phyloP scores from a whole-genome alignment of 1,140 invertebrate species.

The Bombus difficillimus region DNA sequence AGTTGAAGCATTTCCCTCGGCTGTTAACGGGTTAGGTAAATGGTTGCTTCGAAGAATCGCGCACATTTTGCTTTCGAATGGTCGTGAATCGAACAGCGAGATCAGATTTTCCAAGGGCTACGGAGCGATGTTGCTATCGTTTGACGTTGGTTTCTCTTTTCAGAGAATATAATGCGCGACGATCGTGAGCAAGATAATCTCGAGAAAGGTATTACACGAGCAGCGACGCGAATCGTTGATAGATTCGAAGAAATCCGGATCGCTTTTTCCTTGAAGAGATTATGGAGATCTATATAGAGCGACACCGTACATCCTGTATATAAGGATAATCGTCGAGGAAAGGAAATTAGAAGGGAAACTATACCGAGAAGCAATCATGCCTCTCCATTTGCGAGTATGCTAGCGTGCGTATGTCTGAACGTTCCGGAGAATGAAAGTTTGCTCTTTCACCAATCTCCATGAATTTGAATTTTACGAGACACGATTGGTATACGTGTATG shows the following conservation, averaged over 20 bases:
- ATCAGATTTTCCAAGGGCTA: too few relatives aligned
- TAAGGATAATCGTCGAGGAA: neutral
- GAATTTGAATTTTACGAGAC: neutral
- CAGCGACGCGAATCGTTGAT: neutral
- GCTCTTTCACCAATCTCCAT: neutral
- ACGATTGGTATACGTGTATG: neutral
- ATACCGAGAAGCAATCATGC: constrained; percentile 7
- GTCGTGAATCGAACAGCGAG: too few relatives aligned
- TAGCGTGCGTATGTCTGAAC: too few relatives aligned
- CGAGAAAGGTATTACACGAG: neutral
- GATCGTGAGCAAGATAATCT: neutral
- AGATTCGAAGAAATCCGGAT: neutral
- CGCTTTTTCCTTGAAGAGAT: neutral
- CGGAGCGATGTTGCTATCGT: too few relatives aligned
- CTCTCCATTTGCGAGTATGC: neutral
- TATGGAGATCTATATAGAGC: neutral
- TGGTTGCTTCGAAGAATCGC: too few relatives aligned
- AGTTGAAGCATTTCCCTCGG: too few relatives aligned
- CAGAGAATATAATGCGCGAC: neutral
- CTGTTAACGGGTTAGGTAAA: too few relatives aligned
- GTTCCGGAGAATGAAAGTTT: neutral
- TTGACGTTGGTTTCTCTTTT: neutral
- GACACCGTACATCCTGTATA: neutral
- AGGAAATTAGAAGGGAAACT: constrained; percentile 24
- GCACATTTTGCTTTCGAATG: too few relatives aligned